Percentiles rank a stretch among this genome's conserved stretches.
These are phyloP conservation scores for Galaxias olidus DNA, from an alignment of 2,797 vertebrate species.

Conservation along the genomic window DNA sequence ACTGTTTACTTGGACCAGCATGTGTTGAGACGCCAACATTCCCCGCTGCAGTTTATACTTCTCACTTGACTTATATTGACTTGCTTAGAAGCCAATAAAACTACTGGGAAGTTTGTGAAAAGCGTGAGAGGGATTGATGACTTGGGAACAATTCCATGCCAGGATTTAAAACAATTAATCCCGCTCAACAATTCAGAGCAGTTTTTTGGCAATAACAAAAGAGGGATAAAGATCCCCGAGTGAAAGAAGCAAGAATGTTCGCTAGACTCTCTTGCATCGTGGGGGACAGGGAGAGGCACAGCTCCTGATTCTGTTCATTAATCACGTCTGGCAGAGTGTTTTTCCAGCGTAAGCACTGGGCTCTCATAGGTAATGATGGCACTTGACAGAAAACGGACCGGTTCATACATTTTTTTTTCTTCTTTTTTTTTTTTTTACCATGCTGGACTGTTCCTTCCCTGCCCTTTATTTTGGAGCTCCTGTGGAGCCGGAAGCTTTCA, in stretches of 20 bases:
- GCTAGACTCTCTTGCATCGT: constrained; percentile 36
- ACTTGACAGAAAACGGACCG: constrained; percentile 52
- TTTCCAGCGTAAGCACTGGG: constrained; percentile 45
- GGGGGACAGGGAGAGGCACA: constrained; percentile 42
- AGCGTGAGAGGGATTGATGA: constrained; percentile 49
- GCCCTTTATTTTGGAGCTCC: constrained; percentile 29
- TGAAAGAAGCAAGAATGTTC: constrained; percentile 42
- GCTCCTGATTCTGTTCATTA: constrained; percentile 65
- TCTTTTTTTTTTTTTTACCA: constrained; percentile 61
- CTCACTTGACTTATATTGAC: constrained; percentile 55
- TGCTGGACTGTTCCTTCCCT: constrained; percentile 48
- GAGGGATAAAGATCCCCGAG: constrained; percentile 45
- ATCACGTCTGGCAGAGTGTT: constrained; percentile 60
- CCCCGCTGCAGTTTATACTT: constrained; percentile 32
- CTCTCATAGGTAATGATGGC: constrained; percentile 58
- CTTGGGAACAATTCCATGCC: constrained; percentile 32
- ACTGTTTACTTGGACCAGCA: too few species aligned
- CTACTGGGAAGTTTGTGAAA: constrained; percentile 48
- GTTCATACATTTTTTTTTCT: too few species aligned
- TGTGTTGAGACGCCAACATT: not conserved
- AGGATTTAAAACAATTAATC: constrained; percentile 48
- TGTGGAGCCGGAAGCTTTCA: constrained; percentile 18
- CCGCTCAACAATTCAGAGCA: constrained; percentile 39
- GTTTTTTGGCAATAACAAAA: constrained; percentile 43
- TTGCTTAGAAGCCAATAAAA: constrained; percentile 42